A percentile compares a stretch with the other conserved stretches of the same genome.
Conservation (phyloP, 1,140 invertebrate genomes). For the Goniozus legneri region DNA sequence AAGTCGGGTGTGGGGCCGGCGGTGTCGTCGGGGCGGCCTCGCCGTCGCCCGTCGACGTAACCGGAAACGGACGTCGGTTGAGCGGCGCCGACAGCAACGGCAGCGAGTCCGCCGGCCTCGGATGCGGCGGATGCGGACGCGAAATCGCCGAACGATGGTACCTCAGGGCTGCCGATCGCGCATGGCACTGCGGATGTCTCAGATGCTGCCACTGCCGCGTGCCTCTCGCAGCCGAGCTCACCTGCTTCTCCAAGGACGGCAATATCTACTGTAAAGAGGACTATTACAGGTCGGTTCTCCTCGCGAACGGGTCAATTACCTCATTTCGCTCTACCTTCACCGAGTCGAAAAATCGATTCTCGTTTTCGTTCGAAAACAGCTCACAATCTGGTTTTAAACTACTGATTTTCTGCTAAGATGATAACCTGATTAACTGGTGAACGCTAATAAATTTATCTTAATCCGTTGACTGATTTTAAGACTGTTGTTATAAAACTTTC, state of each 20-base stretch:
- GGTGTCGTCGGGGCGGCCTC: conserved; percentile 21
- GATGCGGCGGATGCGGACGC: conserved; percentile 49
- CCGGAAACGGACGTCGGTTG: conserved; percentile 12
- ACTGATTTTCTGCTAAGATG: neutral
- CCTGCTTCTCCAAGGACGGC: conserved; percentile 85
- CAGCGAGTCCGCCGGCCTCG: conserved; percentile 27
- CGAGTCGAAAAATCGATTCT: neutral
- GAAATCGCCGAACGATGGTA: conserved; percentile 65
- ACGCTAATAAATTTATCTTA: no score
- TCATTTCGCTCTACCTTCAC: neutral
- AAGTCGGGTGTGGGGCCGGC: conserved; percentile 46
- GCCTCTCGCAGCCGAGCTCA: conserved; percentile 78
- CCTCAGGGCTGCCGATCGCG: conserved; percentile 80
- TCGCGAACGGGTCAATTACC: neutral
- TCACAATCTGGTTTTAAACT: no score
- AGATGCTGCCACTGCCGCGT: conserved; percentile 84
- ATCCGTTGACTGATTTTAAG: no score
- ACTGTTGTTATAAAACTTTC: no score
- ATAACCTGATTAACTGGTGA: neutral
- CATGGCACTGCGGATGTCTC: conserved; percentile 85
- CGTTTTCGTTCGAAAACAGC: no score
- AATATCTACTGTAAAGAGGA: conserved; percentile 94
- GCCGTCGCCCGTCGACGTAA: conserved; percentile 17
- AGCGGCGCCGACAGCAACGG: conserved; percentile 24
- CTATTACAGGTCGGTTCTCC: conserved; percentile 82